Base-by-base conservation (phyloP, 2,888 invertebrate species). In the Phyllotreta cruciferae region DNA sequence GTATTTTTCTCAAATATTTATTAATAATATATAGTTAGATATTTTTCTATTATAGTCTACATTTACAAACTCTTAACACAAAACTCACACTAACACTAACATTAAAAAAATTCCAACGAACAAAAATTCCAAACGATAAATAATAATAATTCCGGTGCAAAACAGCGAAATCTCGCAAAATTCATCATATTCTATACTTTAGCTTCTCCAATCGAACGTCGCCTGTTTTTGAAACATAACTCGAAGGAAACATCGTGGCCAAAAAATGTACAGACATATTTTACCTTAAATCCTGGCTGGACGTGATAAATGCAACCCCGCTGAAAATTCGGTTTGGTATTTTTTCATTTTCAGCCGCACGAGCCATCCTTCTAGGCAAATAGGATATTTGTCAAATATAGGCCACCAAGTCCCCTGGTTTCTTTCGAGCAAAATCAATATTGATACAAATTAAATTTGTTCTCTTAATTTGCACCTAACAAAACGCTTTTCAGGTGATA, bases 211-310 rank as follows among this genome's bases (percentile, higher is more conserved):
- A 64, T 67, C 67, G 62, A 55, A 56, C 50, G 64, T 64, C 67
- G 57, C 60, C 61, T 60, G 53, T 38, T 57, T 62, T 56, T 62
- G 50, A 63, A 62, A 68, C 62, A 62, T 66, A 63, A 57, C 58
- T 63, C 49, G 53, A 45, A 56, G 38, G 56, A 56, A 53, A 45
- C 37, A 10, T 44, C 45, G 34, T 24, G 44, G 39, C 36, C 36
- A 57, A 54, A 63, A 60, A 62, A 66, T 66, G 62, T 57, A 64
- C 65, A 66, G 69, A 71, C 72, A 69, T 72, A 73, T 73, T 77
- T 74, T 76, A 74, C 77, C 78, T 78, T 76, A 76, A 77, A 78
- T 75, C 71, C 75, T 75, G 77, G 74, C 76, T 70, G 67, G 69
- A 66, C 64, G 73, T 78, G 78, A 78, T 78, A 72, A 77, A 78